Evolutionary conservation across 2,797 vertebrate genomes (phyloP).

Genomic region (Cygnus olor): DNA sequence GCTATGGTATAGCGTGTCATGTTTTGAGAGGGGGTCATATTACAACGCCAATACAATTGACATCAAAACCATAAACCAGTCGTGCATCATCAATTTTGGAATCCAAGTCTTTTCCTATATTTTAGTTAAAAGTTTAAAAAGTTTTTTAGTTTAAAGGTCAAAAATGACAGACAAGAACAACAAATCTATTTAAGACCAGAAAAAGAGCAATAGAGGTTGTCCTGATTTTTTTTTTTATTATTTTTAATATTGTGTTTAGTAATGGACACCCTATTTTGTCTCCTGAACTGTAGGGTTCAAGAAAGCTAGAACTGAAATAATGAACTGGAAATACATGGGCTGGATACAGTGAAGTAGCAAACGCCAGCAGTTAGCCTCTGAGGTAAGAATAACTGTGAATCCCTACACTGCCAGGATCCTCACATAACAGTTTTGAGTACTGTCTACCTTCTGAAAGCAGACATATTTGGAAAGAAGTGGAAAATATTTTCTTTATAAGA

Average conservation of each 20-base stretch:
- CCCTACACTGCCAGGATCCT: background rate
- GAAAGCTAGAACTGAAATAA: background rate
- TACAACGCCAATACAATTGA: background rate
- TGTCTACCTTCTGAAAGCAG: background rate
- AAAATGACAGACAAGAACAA: background rate
- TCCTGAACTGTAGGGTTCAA: background rate
- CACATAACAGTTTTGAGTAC: background rate
- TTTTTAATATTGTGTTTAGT: background rate
- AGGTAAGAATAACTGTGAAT: background rate
- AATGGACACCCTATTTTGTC: background rate
- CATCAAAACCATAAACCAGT: background rate
- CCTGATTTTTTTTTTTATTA: too few species aligned
- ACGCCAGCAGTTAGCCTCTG: background rate
- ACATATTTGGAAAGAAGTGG: background rate
- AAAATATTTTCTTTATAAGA: background rate
- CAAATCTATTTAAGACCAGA: background rate
- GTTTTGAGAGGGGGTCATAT: background rate
- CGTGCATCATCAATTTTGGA: background rate
- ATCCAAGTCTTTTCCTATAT: background rate
- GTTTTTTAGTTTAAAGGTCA: background rate
- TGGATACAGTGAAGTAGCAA: background rate
- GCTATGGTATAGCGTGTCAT: background rate
- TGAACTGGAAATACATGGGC: background rate
- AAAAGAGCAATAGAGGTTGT: background rate
- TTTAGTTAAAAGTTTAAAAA: too few species aligned